Percentiles rank a stretch among this genome's conserved stretches.
Conservation (phyloP, 2,888 invertebrate genomes). For the Camponotus fellah region DNA sequence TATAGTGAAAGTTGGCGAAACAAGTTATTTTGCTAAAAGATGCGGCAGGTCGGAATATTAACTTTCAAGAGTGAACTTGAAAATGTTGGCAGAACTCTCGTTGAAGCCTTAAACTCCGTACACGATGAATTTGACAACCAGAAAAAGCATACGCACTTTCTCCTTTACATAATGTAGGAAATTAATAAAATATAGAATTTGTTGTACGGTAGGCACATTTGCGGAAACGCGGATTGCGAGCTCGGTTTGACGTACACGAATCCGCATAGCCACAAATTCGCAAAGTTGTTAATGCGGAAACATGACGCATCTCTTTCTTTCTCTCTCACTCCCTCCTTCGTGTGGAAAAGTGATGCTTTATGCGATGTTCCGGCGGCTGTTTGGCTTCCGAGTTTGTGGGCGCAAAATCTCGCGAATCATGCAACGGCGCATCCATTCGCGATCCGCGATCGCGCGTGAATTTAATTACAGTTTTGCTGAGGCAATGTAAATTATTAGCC, state of each 20-base stretch:
- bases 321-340: not conserved
- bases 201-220: constrained; percentile 13
- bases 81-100: not conserved
- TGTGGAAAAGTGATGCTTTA: constrained; percentile 55
- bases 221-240: constrained; percentile 25
- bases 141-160: constrained; percentile 10
- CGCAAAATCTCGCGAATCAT: constrained; percentile 46
- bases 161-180: not conserved
- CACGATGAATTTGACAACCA: constrained; percentile 6
- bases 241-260: constrained; percentile 23
- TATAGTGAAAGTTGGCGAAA: constrained; percentile 1
- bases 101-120: not conserved
- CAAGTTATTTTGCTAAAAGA: constrained; percentile 18
- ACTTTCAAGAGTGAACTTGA: constrained; percentile 7
- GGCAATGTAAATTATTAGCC: constrained; percentile 47
- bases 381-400: constrained; percentile 35
- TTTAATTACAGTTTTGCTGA: constrained; percentile 46
- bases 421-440: constrained; percentile 35
- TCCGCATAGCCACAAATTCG: constrained; percentile 29
- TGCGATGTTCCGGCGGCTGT: constrained; percentile 39
- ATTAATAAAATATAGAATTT: constrained; percentile 43
- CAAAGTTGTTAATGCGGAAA: constrained; percentile 41
- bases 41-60: constrained; percentile 1
- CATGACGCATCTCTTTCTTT: not conserved
- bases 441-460: constrained; percentile 44